Evolutionary conservation across 2,797 vertebrate genomes (phyloP), one percentile per base, ranked within the genome.

Genomic region (Acropternis orthonyx): DNA sequence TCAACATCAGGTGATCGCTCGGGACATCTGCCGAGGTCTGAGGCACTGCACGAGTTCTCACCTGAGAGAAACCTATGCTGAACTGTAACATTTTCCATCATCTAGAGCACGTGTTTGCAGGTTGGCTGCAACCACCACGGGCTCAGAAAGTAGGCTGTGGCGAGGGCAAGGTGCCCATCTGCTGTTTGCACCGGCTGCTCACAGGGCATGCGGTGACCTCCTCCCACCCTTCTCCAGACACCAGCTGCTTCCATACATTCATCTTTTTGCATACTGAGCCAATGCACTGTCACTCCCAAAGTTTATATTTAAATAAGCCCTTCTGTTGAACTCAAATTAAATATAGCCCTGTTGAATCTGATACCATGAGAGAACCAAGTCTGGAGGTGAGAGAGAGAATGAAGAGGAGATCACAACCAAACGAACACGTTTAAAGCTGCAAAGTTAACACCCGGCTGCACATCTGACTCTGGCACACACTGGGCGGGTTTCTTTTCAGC

Each of bases 261-360:
- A 72, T 82, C 77, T 71, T 16, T 36, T 8, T 19, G 81, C 59
- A 16, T 5, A 63, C 10, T 56, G 93, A 95, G 91, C 92, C 91
- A 88, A 54, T 19, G 79, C 0, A 0, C 92, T 62, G 85, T 83
- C 92, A 89, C 78, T 95, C 88, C 67, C 89, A 36, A 72, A 54
- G 72, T 82, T 94, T 92, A 79, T 96, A 95, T 96, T 97, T 96
- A 95, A 96, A 96, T 85, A 91, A 95, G 92, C 63, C 94, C 96
- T 95, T 94, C 84, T 92, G 93, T 16, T 96, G 94, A 96, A 97
- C 95, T 86, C 77, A 1, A 39, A 93, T 94, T 90, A 93, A 93
- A 95, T 93, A 94, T 89, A 97, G 88, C 80, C 89, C 20, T 1
- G 81, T 58, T 85, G 85, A 87, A 94, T 88, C 41, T 41, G 91